Percentiles rank a stretch among this genome's conserved stretches.
These are phyloP conservation scores for Prorops nasuta DNA, from an alignment of 1,140 invertebrate species.

Conservation along the genomic window DNA sequence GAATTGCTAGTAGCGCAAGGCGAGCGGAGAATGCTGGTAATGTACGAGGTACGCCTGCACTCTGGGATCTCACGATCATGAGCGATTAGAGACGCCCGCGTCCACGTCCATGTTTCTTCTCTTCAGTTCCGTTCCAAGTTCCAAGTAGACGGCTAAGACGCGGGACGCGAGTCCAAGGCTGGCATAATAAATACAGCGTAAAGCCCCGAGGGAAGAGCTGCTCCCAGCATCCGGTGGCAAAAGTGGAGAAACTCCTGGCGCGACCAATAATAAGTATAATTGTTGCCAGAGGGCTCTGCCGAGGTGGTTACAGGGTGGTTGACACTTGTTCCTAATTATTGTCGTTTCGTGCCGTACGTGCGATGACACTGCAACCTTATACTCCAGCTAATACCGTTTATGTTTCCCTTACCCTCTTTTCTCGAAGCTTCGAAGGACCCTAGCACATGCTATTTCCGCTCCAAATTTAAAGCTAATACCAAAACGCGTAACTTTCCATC, in stretches of 20 bases:
- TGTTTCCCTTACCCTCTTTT: background rate
- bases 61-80: conserved; percentile 19
- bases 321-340: conserved; percentile 18
- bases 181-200: conserved; percentile 35
- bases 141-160: no score
- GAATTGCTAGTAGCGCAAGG: conserved; percentile 11
- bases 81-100: conserved; percentile 10
- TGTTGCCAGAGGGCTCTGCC: conserved; percentile 4
- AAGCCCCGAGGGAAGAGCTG: conserved; percentile 29
- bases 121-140: no score
- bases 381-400: background rate
- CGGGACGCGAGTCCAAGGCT: no score
- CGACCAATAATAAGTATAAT: no score
- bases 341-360: conserved; percentile 2
- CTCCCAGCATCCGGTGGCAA: conserved; percentile 36
- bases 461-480: conserved; percentile 24
- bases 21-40: conserved; percentile 20
- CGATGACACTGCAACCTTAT: background rate
- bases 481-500: no score
- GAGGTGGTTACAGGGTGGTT: background rate
- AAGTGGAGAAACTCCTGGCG: conserved; percentile 14
- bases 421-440: conserved; percentile 5
- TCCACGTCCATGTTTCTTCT: no score
- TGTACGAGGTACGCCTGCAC: conserved; percentile 19
- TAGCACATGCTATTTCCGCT: conserved; percentile 20